phyloP scores from a whole-genome alignment of 2,113 vertebrate genomes.

The Zootoca vivipara region DNA sequence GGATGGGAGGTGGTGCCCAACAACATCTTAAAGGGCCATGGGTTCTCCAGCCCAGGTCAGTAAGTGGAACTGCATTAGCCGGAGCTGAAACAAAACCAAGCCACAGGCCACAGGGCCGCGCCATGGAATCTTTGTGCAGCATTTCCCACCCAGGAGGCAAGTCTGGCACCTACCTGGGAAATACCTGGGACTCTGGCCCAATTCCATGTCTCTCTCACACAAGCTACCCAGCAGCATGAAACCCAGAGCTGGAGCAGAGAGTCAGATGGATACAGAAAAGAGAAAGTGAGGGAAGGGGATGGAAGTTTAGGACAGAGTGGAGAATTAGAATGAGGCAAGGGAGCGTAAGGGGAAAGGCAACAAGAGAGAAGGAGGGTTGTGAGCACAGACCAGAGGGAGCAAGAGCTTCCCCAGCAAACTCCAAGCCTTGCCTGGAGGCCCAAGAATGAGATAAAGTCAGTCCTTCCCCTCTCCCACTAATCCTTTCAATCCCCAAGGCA shows the following conservation, averaged over 20 bases:
- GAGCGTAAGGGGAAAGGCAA: not conserved
- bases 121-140: not conserved
- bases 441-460: not conserved
- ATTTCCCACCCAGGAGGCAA: not conserved
- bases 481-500: not conserved
- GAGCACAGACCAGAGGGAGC: not conserved
- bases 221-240: not conserved
- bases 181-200: not conserved
- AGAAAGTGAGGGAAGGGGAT: not conserved
- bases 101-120: no score
- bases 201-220: not conserved
- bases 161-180: constrained; percentile 5
- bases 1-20: not conserved
- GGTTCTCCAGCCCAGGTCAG: not conserved
- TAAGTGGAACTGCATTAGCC: not conserved
- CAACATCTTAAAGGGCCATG: no score
- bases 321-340: not conserved
- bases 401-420: not conserved
- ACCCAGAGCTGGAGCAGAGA: not conserved
- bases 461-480: not conserved
- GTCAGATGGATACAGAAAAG: not conserved
- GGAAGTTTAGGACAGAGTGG: not conserved
- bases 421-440: not conserved
- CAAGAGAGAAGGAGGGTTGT: not conserved
- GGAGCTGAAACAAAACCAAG: not conserved